Conservation (phyloP, 2,113 vertebrate genomes). For the Pholis gunnellus region DNA sequence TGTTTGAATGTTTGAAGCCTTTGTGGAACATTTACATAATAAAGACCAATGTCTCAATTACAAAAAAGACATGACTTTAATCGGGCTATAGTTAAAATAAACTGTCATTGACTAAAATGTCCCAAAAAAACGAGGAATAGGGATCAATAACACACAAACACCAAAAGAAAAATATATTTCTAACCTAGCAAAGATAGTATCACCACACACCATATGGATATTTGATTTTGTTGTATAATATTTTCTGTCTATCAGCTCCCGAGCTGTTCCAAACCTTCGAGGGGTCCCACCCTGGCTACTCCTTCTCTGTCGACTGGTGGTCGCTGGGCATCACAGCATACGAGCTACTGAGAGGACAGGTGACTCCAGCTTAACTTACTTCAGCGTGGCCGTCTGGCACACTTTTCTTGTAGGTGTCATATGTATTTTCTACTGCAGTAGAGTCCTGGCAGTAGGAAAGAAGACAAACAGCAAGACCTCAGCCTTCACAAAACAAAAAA, state of each 20-base stretch:
- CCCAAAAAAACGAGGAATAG: not conserved
- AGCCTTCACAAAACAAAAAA: conserved; percentile 29
- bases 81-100: not conserved
- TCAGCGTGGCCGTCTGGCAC: conserved; percentile 2
- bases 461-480: conserved; percentile 2
- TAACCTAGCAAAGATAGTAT: not conserved
- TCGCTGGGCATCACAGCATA: conserved; percentile 92
- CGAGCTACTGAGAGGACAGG: conserved; percentile 94
- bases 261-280: conserved; percentile 91
- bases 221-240: not conserved
- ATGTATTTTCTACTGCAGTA: too few species aligned
- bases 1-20: not conserved
- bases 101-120: not conserved
- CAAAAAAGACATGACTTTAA: not conserved
- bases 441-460: conserved; percentile 20
- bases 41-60: not conserved
- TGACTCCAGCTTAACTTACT: conserved; percentile 63
- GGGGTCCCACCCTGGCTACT: conserved; percentile 88
- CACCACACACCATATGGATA: not conserved
- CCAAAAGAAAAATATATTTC: not conserved
- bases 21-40: not conserved
- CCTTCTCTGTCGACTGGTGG: conserved; percentile 91
- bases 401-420: too few species aligned
- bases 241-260: conserved; percentile 85
- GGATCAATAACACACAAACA: not conserved